Evolutionary conservation across 2,113 vertebrate genomes (phyloP), one percentile per base, ranked within the genome.

Genomic region (Falcunculus frontatus): DNA sequence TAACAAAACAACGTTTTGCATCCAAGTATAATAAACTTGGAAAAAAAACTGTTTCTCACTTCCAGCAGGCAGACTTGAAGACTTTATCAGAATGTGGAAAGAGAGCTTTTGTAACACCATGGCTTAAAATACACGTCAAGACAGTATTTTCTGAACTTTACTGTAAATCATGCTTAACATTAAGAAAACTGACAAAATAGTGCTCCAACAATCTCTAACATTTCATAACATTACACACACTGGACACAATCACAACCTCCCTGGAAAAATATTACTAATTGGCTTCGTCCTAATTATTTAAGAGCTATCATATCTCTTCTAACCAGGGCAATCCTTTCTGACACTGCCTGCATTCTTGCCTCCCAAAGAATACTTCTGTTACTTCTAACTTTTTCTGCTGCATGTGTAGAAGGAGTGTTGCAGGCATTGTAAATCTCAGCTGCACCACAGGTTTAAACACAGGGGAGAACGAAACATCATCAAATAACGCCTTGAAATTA

Each of bases 1-100:
- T 64, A 97, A 97, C 95, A 93, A 95, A 97, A 77, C 52, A 94
- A 92, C 52, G 23, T 32, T 89, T 78, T 64, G 25, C 44, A n/a
- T 49, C 16, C 9, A 59, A 87, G 41, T 42, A 25, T 5, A 85
- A 67, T 10, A 70, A 72, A 68, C 39, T 3, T 30, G 27, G 26
- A 26, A 77, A 87, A 72, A 74, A 65, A 6, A 0, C 6, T 27
- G 11, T 78, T 89, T 50, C 37, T 74, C 30, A 55, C 7, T 16
- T 16, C 3, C 11, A 90, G 19, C 13, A 21, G 42, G 46, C 25
- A 76, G n/a, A 52, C 19, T 39, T 41, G 11, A 12, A 64, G 27
- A 64, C 41, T 69, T 53, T 4, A n/a, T 23, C 12, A 19, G 42
- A 89, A 60, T 26, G 21, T 62, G 41, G 19, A 63, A 87, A 64